A percentile compares a stretch with the other conserved stretches of the same genome.
phyloP scores from a whole-genome alignment of 2,797 vertebrate species.

The Nyctalus aviator region DNA sequence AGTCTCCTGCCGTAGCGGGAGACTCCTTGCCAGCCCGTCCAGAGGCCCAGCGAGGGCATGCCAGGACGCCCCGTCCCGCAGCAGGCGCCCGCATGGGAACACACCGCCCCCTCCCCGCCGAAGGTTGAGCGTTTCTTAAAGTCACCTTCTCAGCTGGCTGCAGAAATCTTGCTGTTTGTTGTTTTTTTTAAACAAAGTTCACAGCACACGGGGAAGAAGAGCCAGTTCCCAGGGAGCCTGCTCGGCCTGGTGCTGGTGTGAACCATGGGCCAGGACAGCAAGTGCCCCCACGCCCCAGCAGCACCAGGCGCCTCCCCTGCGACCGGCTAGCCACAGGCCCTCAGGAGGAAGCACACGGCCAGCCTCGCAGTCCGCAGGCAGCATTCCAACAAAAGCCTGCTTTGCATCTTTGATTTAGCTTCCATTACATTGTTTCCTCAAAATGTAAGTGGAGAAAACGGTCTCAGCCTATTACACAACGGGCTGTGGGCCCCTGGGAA shows the following conservation, averaged over 20 bases:
- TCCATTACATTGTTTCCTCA: conserved; percentile 77
- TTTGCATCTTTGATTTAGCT: conserved; percentile 82
- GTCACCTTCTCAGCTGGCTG: conserved; percentile 43
- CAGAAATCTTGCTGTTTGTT: conserved; percentile 56
- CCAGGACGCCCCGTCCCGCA: background rate
- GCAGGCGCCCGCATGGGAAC: conserved; percentile 5
- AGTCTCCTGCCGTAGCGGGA: background rate
- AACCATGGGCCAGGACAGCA: conserved; percentile 85
- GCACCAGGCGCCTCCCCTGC: conserved; percentile 56
- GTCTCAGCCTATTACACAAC: conserved; percentile 72
- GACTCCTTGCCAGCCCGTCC: background rate
- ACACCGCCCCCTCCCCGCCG: too few species aligned
- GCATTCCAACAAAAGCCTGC: conserved; percentile 70
- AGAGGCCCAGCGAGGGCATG: background rate
- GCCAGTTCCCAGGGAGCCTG: conserved; percentile 81
- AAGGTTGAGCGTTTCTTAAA: conserved; percentile 59
- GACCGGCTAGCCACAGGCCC: conserved; percentile 84
- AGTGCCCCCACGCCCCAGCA: conserved; percentile 84
- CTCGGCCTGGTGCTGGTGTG: conserved; percentile 85
- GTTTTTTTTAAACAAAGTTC: conserved; percentile 55
- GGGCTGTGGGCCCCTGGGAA: conserved; percentile 75
- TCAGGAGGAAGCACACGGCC: conserved; percentile 71
- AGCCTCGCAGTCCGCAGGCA: conserved; percentile 62
- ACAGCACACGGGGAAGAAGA: conserved; percentile 69
- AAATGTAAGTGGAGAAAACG: conserved; percentile 74